These are phyloP conservation scores for Colossoma macropomum DNA, from an alignment of 2,113 vertebrate species.

Conservation along the genomic window DNA sequence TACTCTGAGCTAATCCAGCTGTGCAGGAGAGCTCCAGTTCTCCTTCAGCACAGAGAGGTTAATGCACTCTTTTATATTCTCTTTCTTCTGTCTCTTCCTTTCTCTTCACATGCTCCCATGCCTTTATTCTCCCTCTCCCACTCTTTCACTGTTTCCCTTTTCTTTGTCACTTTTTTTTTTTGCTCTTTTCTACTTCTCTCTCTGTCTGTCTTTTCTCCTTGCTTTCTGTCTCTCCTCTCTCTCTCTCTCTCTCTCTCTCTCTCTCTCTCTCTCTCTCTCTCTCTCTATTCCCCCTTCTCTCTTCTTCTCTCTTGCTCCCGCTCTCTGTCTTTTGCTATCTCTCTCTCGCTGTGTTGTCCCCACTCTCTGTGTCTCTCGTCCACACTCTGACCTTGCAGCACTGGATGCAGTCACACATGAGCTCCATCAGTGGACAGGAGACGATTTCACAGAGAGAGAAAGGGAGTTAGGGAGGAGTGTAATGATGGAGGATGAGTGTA, in stretches of 20 bases:
- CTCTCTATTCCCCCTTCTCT: neutral
- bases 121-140: neutral
- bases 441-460: conserved; percentile 43
- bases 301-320: neutral
- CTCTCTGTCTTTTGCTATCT: neutral
- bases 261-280: neutral
- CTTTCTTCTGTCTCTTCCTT: neutral
- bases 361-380: conserved; percentile 10
- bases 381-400: conserved; percentile 78
- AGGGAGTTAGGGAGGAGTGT: conserved; percentile 53
- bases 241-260: neutral
- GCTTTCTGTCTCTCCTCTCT: neutral
- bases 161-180: neutral
- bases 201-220: neutral
- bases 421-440: conserved; percentile 54
- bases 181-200: too few relatives aligned
- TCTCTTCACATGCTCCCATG: neutral
- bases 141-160: neutral
- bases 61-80: neutral
- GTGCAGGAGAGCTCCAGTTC: neutral
- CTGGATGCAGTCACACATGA: conserved; percentile 46
- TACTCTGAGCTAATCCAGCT: neutral
- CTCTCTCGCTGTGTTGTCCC: neutral
- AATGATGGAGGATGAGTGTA: conserved; percentile 48
- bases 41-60: neutral